Evolutionary conservation across 2,888 invertebrate genomes (phyloP), one percentile per base, ranked within the genome.

Genomic region (Xestia sexstrigata): DNA sequence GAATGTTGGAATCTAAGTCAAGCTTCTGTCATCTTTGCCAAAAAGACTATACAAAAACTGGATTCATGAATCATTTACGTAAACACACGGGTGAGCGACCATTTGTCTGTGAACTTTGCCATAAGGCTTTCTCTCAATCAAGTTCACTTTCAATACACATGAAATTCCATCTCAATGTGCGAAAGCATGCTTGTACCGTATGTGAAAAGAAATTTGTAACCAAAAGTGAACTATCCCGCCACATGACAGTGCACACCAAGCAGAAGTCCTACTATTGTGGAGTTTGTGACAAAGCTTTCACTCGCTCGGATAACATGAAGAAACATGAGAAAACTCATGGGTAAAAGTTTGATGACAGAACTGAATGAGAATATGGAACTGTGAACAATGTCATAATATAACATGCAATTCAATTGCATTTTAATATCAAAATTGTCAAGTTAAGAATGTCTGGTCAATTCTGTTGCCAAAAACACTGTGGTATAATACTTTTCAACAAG

Each of bases 291-390:
- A 97, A 97, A 91, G 97, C 97, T 68, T 97, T 97, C 89, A 97
- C 97, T 83, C 95, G 97, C 78, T 97, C 97, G 42, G 97, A 97
- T 84, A 97, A 97, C 85, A 97, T 97, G 97, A 97, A 97, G 90
- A 97, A 97, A 91, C 97, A 97, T 94, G 97, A 97, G 89, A 97
- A 97, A 92, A 97, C 97, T 88, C 97, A 97, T 93, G 97, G 97
- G 86, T 97, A 93, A 93, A 86, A 81, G 75, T 76, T 79, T 62
- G 70, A 85, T 67, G 84, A 81, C 81, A 89, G 89, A 84, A 84
- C 84, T 83, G 82, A 86, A 85, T 83, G 81, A 83, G 82, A 87
- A 85, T 72, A 81, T 86, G 82, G 74, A 88, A 86, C 87, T 85
- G 79, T 83, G 87, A 87, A 87, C 85, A 89, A 86, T 89, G 84